Evolutionary conservation across 2,113 vertebrate species (phyloP).

Genomic region (Tyto alba): DNA sequence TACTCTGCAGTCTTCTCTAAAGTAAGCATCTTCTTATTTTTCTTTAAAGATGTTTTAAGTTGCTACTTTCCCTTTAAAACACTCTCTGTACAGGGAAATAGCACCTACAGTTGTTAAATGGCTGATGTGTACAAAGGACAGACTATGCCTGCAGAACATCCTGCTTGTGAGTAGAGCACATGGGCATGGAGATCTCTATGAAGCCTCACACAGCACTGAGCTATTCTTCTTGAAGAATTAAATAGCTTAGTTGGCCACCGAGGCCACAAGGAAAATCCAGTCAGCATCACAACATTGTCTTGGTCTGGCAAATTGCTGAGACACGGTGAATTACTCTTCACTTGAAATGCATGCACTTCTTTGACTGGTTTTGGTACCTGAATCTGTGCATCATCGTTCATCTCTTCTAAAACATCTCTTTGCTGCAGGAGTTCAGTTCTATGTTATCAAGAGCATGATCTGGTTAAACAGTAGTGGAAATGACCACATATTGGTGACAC

Average conservation of each 20-base stretch:
- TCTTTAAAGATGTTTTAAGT: not conserved
- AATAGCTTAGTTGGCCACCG: not conserved
- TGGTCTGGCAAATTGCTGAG: not conserved
- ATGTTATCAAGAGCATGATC: not conserved
- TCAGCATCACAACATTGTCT: not conserved
- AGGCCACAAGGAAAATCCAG: not conserved
- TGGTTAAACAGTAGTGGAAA: not conserved
- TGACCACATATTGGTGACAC: accelerated
- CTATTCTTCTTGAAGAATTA: not conserved
- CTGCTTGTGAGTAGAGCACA: not conserved
- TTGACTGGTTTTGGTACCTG: not conserved
- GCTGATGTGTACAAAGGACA: not conserved
- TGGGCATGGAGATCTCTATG: not conserved
- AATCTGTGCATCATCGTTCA: not conserved
- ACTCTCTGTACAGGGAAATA: not conserved
- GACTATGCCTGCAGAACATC: not conserved
- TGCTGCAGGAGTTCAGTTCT: not conserved
- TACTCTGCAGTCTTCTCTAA: not conserved
- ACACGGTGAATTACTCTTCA: not conserved
- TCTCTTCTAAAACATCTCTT: not conserved
- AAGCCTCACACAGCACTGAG: not conserved
- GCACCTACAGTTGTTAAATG: not conserved
- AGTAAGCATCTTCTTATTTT: not conserved
- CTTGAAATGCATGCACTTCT: not conserved
- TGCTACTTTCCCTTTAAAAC: not conserved